These are phyloP conservation scores for Holotrichia oblita DNA, from an alignment of 1,140 invertebrate species.

Conservation along the genomic window DNA sequence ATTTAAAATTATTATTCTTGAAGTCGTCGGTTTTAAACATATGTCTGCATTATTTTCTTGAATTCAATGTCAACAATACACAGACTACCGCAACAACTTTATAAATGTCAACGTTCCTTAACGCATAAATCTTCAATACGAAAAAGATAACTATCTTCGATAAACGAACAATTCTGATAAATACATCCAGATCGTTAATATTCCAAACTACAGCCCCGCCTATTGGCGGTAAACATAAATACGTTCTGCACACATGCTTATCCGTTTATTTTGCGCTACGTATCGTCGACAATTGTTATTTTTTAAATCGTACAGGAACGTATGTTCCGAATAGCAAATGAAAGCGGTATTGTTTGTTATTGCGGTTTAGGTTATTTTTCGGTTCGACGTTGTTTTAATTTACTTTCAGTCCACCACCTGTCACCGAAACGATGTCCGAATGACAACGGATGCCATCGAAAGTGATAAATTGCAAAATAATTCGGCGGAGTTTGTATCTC, in stretches of 20 bases:
- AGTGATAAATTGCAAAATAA: slow-evolving; percentile 9
- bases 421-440: background rate
- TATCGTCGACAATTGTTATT: slow-evolving; percentile 12
- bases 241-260: too few species aligned
- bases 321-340: background rate
- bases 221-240: background rate
- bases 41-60: background rate
- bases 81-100: too few species aligned
- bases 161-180: background rate
- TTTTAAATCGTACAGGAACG: background rate
- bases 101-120: background rate
- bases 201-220: background rate
- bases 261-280: background rate
- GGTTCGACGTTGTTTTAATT: background rate
- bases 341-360: slow-evolving; percentile 12
- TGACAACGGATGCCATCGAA: background rate
- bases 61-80: background rate
- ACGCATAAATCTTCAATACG: background rate
- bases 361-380: background rate
- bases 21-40: background rate
- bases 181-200: background rate
- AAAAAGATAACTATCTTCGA: background rate
- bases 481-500: background rate
- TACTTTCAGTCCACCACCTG: background rate
- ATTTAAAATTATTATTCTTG: background rate